A percentile compares a stretch with the other conserved stretches of the same genome.
Evolutionary conservation across 2,797 vertebrate genomes (phyloP).

Genomic region (Spondyliosoma cantharus): DNA sequence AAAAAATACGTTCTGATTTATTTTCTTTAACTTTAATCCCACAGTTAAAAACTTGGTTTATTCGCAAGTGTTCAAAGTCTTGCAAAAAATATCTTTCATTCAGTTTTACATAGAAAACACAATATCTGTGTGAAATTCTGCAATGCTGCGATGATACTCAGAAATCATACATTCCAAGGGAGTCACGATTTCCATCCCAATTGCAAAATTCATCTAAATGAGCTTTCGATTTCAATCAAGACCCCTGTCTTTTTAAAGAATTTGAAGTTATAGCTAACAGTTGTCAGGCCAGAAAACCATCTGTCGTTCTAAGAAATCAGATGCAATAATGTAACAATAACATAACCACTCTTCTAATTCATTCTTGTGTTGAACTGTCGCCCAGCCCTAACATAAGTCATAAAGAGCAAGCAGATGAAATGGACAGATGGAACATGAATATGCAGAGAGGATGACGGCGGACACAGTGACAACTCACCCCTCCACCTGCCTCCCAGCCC

Average conservation of each 20-base stretch:
- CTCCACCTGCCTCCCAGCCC: constrained; percentile 86
- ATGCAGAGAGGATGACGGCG: constrained; percentile 62
- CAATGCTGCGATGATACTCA: background rate
- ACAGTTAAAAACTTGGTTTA: background rate
- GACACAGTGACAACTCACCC: constrained; percentile 72
- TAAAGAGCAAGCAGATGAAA: constrained; percentile 38
- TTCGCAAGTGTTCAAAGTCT: background rate
- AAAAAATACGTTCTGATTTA: background rate
- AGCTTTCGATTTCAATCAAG: too few relatives aligned
- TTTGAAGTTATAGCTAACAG: too few relatives aligned
- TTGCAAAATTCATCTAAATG: too few relatives aligned
- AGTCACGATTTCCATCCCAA: too few relatives aligned
- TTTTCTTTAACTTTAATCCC: too few relatives aligned
- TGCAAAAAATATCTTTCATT: background rate
- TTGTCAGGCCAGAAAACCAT: too few relatives aligned
- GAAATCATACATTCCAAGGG: background rate
- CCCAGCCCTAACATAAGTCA: background rate
- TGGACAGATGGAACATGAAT: constrained; percentile 34
- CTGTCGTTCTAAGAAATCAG: too few relatives aligned
- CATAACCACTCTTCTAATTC: too few relatives aligned
- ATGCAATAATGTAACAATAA: too few relatives aligned
- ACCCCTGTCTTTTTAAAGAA: too few relatives aligned
- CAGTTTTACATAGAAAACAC: background rate
- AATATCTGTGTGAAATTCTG: background rate
- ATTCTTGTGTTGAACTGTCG: background rate